Base-by-base conservation (phyloP, 2,888 invertebrate species). In the Tenthredo notha region DNA sequence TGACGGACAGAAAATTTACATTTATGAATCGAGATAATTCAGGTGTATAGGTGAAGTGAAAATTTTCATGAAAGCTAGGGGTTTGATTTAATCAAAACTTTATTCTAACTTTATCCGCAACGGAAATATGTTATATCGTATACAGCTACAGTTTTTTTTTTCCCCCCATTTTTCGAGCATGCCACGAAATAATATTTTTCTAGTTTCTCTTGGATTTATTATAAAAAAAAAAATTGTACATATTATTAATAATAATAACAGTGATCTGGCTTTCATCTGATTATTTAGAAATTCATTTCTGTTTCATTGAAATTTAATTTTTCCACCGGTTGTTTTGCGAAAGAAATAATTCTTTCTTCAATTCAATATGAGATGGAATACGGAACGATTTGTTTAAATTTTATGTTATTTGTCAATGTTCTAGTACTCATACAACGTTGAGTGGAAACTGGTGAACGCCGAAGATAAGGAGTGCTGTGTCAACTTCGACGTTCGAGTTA, bases 341-440 rank as follows among this genome's bases (percentile, higher is more conserved):
- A 58, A 2, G 12, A 29, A 25, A 25, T 12, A 9, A 29, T 29
- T 21, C 29, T 65, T 3, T 12, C 12, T 2, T 3, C 21, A 29
- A 65, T 65, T 29, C 29, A 10, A 25, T 1, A 65, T 65, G 2
- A 12, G 12, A 65, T 12, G 12, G 10, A 65, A 65, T 25, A 29
- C 21, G 12, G 9, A 37, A 65, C 21, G 9, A 25, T 65, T 65
- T 29, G 3, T 65, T 29, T 25, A 65, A 21, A 21, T 12, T 86
- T 86, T 43, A 67, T 50, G 15, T 21, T 15, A 47, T 75, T 25
- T 47, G 1, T 29, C 0, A 21, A 4, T 84, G 47, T 94, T 95
- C 47, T 93, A 96, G 95, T 95, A 95, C 85, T 92, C 94, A 72
- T 97, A 95, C 88, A 95, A 95, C 40, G 94, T 96, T 2, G 96